Base-by-base conservation (phyloP, 2,797 vertebrate genomes). In the Nasua narica region DNA sequence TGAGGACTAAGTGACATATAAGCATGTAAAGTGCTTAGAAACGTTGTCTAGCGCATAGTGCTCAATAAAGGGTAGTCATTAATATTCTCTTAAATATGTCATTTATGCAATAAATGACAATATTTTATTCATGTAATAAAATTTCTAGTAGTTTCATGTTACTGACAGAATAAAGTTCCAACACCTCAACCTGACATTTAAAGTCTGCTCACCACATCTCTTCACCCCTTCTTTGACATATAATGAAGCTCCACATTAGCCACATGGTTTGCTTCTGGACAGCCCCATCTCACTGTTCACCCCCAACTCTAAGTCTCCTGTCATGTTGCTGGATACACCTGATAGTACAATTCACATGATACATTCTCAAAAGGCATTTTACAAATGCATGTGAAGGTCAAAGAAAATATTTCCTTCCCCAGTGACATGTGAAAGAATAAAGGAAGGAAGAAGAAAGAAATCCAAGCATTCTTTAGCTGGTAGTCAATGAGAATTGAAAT, bases 91-190 rank as follows among this genome's bases (percentile, higher is more conserved):
- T 95, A 94, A 95, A 83, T 85, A 87, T 90, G 85, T 92, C 94
- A 81, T 82, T 82, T 72, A 56, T 90, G 92, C 82, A 94, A 72
- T 56, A 56, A 86, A 92, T 84, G 86, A 91, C 72, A 91, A 79
- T 93, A 78, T 96, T 97, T 97, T 98, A 95, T 93, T 93, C 85
- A 67, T 4, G 7, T 48, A 78, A 65, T 96, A 96, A 95, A 91
- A 95, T 84, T 83, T 97, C 67, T 91, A 29, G 72, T 70, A 83
- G 88, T 96, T 88, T 96, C 77, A 89, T 54, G 37, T 97, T 83
- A 90, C 87, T 76, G 90, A 92, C 82, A 92, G 87, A 95, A 96
- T 97, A 79, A 95, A 93, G 77, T 94, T 88, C 92, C 65, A 90
- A 76, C n/a, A 87, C 91, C 69, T 92, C 46, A 56, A 58, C 32